Evolutionary conservation across 2,113 vertebrate genomes (phyloP).

Genomic region (Chrysochloris asiatica): DNA sequence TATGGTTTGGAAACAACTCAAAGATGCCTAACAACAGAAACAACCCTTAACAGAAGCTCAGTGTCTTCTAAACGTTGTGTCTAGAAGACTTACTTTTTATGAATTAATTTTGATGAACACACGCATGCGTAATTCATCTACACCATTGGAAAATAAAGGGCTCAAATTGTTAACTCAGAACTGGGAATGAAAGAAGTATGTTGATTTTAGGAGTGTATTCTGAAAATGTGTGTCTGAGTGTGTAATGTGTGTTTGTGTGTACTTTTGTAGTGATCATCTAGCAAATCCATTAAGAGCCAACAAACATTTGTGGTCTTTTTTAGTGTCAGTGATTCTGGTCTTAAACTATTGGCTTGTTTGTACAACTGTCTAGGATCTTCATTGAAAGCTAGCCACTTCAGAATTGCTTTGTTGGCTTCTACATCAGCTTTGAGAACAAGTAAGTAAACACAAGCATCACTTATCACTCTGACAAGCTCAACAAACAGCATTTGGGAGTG

Average conservation of each 20-base stretch:
- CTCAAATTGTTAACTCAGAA: too few species aligned
- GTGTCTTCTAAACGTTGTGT: too few species aligned
- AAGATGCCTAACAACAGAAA: too few species aligned
- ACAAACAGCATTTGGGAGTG: slow-evolving; percentile 47
- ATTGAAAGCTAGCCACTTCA: slow-evolving; percentile 19
- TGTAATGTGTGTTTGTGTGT: neutral
- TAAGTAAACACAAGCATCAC: slow-evolving; percentile 46
- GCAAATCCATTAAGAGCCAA: neutral
- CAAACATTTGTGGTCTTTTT: neutral
- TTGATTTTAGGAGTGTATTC: too few species aligned
- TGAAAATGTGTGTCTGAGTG: too few species aligned
- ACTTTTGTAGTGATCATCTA: slow-evolving; percentile 29
- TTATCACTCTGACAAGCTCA: slow-evolving; percentile 42
- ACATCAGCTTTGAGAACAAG: slow-evolving; percentile 16
- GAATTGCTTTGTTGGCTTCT: neutral
- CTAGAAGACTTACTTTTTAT: too few species aligned
- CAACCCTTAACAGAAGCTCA: too few species aligned
- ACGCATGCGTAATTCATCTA: too few species aligned
- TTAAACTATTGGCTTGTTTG: slow-evolving; percentile 22
- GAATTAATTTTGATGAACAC: too few species aligned
- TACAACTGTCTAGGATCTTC: slow-evolving; percentile 15
- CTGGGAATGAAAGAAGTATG: too few species aligned
- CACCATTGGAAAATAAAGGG: too few species aligned
- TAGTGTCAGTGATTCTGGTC: neutral
- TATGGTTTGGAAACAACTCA: too few species aligned